A percentile compares a stretch with the other conserved stretches of the same genome.
These are phyloP conservation scores for Cepaea hortensis DNA, from an alignment of 2,888 invertebrate genomes.

Conservation along the genomic window DNA sequence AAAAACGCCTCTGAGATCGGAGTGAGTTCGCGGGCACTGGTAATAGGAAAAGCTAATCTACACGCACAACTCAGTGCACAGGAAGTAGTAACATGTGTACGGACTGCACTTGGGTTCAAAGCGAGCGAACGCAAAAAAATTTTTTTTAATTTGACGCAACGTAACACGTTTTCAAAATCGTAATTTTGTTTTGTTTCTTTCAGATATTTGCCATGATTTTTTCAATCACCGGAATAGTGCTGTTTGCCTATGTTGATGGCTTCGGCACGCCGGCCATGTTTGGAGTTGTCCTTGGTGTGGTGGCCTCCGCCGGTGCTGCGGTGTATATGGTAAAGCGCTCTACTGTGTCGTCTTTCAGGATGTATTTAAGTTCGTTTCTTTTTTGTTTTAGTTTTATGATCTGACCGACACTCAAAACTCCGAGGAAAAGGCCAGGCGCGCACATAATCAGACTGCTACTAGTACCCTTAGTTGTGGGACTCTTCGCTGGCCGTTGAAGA, in stretches of 20 bases:
- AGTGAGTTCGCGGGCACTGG: no score
- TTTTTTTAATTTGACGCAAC: background rate
- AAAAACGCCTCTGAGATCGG: no score
- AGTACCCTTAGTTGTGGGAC: no score
- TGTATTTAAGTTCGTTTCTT: background rate
- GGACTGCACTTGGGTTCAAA: no score
- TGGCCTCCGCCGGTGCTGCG: slow-evolving; percentile 93
- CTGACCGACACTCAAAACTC: background rate
- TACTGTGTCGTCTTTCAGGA: background rate
- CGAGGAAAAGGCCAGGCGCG: no score
- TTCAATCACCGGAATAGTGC: slow-evolving; percentile 52
- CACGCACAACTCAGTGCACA: no score
- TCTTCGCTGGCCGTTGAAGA: no score
- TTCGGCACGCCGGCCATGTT: slow-evolving; percentile 86
- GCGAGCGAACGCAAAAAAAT: background rate
- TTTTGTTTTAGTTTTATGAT: background rate
- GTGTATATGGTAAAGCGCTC: slow-evolving; percentile 87
- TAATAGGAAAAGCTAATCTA: no score
- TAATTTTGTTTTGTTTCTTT: background rate
- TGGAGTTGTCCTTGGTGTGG: slow-evolving; percentile 92
- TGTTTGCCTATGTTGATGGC: slow-evolving; percentile 92
- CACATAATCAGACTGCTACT: no score
- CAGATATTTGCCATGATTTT: slow-evolving; percentile 55
- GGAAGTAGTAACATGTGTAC: no score
- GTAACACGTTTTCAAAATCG: background rate